A percentile compares a stretch with the other conserved stretches of the same genome.
phyloP scores from a whole-genome alignment of 2,888 invertebrate species.

The Hypercompe scribonia region DNA sequence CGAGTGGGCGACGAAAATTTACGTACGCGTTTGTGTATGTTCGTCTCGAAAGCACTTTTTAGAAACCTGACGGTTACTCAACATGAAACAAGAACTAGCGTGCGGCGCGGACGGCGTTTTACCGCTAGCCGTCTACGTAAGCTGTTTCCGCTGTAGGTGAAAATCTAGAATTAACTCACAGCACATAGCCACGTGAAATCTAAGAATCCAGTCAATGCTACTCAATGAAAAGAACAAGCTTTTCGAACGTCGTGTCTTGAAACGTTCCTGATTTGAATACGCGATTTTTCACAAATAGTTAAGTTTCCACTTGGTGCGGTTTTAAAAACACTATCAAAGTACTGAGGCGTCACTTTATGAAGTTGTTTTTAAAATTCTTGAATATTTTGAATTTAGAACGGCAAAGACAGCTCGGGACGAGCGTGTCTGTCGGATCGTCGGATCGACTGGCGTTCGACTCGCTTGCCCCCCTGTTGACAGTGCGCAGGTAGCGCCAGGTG shows the following conservation, averaged over 20 bases:
- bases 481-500: constrained; percentile 86
- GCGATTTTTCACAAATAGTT: constrained; percentile 51
- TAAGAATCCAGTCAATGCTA: constrained; percentile 58
- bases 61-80: constrained; percentile 82
- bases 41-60: constrained; percentile 76
- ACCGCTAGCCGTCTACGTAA: constrained; percentile 85
- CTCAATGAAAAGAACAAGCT: constrained; percentile 56
- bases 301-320: constrained; percentile 61
- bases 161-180: constrained; percentile 83
- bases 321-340: constrained; percentile 51
- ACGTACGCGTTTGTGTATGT: constrained; percentile 66
- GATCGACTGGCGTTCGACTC: constrained; percentile 76
- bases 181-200: constrained; percentile 74
- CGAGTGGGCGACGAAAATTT: constrained; percentile 58
- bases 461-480: constrained; percentile 83
- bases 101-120: constrained; percentile 81
- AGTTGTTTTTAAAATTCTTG: constrained; percentile 57
- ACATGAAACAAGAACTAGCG: constrained; percentile 77
- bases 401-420: constrained; percentile 64
- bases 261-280: constrained; percentile 63
- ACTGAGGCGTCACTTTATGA: constrained; percentile 52
- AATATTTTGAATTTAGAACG: constrained; percentile 65
- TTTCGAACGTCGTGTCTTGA: constrained; percentile 64
- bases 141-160: constrained; percentile 83
- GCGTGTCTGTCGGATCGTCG: constrained; percentile 75